Evolutionary conservation across 2,797 vertebrate genomes (phyloP).

Genomic region (Microtus agrestis): DNA sequence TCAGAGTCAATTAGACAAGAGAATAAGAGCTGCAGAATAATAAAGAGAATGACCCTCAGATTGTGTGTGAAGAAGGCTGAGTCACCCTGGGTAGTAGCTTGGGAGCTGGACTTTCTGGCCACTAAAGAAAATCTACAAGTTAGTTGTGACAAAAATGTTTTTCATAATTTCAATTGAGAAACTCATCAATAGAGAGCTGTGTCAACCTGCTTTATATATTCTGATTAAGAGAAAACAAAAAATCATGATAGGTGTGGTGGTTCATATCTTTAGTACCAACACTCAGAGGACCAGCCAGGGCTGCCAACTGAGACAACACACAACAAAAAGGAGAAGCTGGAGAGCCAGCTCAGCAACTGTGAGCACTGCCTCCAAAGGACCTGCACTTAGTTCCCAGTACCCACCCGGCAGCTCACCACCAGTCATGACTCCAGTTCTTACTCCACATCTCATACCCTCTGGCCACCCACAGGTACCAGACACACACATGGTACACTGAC

Average conservation of each 20-base stretch:
- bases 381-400: neutral
- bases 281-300: neutral
- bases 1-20: too few species aligned
- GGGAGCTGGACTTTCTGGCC: too few species aligned
- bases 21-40: too few species aligned
- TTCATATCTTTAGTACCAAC: neutral
- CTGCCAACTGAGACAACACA: neutral
- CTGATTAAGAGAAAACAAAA: conserved; percentile 32
- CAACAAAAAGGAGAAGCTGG: neutral
- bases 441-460: neutral
- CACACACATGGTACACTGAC: neutral
- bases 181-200: neutral
- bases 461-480: neutral
- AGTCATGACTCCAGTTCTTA: neutral
- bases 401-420: neutral
- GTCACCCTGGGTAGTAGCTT: too few species aligned
- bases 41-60: too few species aligned
- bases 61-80: too few species aligned
- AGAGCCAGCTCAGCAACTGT: neutral
- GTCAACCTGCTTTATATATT: conserved; percentile 3
- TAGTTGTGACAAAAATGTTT: conserved; percentile 3
- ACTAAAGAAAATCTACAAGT: neutral
- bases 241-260: neutral
- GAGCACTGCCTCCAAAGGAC: too few species aligned
- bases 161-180: neutral